phyloP scores from a whole-genome alignment of 2,888 invertebrate genomes.

The Metallyticus violacea region DNA sequence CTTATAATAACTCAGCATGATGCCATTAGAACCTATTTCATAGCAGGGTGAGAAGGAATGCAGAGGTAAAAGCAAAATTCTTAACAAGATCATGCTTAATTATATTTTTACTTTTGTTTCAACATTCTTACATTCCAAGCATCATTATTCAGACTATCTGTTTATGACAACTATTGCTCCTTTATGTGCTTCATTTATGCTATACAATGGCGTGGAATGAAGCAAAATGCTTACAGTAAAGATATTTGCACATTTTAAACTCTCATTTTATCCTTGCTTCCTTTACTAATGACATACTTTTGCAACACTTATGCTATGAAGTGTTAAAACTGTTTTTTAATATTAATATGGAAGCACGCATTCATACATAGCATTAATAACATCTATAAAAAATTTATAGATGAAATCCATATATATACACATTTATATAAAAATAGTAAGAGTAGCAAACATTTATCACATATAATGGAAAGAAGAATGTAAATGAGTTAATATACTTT shows the following conservation, averaged over 20 bases:
- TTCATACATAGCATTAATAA: background rate
- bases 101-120: background rate
- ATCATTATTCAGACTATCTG: background rate
- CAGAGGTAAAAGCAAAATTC: background rate
- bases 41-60: too few relatives aligned
- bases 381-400: background rate
- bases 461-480: background rate
- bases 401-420: background rate
- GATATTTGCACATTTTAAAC: background rate
- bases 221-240: background rate
- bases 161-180: background rate
- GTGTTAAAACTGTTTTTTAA: background rate
- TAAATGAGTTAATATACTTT: background rate
- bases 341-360: background rate
- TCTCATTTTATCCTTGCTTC: background rate
- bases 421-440: conserved; percentile 19
- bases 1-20: too few relatives aligned
- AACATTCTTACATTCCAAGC: background rate
- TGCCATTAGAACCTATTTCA: too few relatives aligned
- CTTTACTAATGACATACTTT: background rate
- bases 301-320: background rate
- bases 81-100: background rate
- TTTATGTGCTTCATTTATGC: background rate
- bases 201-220: background rate
- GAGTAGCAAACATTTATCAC: conserved; percentile 11